Conservation (phyloP, 2,113 vertebrate genomes). For the Ailuropoda melanoleuca region DNA sequence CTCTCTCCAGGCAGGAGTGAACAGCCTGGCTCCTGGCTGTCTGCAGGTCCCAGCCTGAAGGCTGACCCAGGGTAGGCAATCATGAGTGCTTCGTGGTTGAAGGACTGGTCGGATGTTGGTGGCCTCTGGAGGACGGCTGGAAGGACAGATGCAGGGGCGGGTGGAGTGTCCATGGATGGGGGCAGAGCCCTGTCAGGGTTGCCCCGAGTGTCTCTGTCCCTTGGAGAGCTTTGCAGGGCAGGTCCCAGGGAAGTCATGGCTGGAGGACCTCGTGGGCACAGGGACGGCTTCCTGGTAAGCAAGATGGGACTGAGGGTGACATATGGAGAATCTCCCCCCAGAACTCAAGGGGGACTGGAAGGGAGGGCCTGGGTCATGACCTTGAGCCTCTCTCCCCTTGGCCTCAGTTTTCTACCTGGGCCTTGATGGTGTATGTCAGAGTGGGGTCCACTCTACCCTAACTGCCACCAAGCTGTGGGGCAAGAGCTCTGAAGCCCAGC, state of each 20-base stretch:
- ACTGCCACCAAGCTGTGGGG: background rate
- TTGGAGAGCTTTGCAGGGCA: background rate
- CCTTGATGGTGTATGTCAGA: too few relatives aligned
- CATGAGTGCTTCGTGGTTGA: background rate
- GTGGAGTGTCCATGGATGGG: background rate
- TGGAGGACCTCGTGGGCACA: background rate
- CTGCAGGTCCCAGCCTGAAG: background rate
- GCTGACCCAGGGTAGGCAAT: background rate
- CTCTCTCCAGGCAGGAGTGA: background rate
- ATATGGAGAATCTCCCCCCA: rapidly evolving
- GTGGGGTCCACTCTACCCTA: background rate
- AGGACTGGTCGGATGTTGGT: background rate
- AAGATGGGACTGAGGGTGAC: rapidly evolving
- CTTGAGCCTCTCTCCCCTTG: background rate
- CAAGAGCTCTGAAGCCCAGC: background rate
- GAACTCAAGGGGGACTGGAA: background rate
- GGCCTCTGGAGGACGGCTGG: background rate
- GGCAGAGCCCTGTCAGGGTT: background rate
- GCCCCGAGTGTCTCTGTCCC: background rate
- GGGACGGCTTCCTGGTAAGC: background rate
- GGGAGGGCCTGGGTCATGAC: background rate
- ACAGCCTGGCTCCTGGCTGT: background rate
- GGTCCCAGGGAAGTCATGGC: background rate
- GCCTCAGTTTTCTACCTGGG: background rate
- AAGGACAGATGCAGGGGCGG: background rate